Evolutionary conservation across 2,888 invertebrate species (phyloP).

Genomic region (Drosophila quasianomalipes): DNA sequence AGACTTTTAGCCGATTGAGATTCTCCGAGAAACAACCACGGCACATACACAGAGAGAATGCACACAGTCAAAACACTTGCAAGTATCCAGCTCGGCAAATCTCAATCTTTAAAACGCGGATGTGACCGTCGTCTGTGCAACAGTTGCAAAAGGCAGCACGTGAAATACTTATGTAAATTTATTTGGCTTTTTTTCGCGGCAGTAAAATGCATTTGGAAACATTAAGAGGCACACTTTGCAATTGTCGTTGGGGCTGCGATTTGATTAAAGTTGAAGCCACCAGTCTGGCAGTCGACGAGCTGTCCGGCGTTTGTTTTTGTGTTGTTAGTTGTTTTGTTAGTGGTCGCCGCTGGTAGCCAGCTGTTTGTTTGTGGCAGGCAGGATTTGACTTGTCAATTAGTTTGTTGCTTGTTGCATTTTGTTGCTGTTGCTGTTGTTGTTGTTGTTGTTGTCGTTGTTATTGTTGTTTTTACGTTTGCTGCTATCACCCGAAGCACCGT

Average conservation of each 20-base stretch:
- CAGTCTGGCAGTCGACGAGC: slow-evolving; percentile 62
- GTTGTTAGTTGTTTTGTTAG: slow-evolving; percentile 30
- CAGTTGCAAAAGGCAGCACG: slow-evolving; percentile 67
- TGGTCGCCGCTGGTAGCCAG: slow-evolving; percentile 32
- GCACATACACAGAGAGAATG: slow-evolving; percentile 12
- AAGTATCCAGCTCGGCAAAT: slow-evolving; percentile 53
- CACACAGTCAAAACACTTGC: slow-evolving; percentile 44
- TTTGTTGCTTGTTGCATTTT: slow-evolving; percentile 66
- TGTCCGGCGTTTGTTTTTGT: slow-evolving; percentile 66
- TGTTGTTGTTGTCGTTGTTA: slow-evolving; percentile 1
- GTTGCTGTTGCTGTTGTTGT: slow-evolving; percentile 27
- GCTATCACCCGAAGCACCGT: slow-evolving; percentile 72
- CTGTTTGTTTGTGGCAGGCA: slow-evolving; percentile 68
- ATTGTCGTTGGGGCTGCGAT: slow-evolving; percentile 76
- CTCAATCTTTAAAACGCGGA: slow-evolving; percentile 70
- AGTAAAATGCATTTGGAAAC: slow-evolving; percentile 75
- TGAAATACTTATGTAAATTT: slow-evolving; percentile 81
- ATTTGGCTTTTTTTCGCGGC: slow-evolving; percentile 69
- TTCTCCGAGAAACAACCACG: slow-evolving; percentile 22
- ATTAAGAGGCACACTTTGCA: slow-evolving; percentile 80
- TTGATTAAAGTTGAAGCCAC: slow-evolving; percentile 69
- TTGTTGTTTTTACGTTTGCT: slow-evolving; percentile 38
- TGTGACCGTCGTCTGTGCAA: slow-evolving; percentile 60
- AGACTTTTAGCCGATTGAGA: slow-evolving; percentile 30
- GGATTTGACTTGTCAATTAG: slow-evolving; percentile 82